Evolutionary conservation across 1,140 invertebrate genomes (phyloP).

Genomic region (Meloidogyne exigua): DNA sequence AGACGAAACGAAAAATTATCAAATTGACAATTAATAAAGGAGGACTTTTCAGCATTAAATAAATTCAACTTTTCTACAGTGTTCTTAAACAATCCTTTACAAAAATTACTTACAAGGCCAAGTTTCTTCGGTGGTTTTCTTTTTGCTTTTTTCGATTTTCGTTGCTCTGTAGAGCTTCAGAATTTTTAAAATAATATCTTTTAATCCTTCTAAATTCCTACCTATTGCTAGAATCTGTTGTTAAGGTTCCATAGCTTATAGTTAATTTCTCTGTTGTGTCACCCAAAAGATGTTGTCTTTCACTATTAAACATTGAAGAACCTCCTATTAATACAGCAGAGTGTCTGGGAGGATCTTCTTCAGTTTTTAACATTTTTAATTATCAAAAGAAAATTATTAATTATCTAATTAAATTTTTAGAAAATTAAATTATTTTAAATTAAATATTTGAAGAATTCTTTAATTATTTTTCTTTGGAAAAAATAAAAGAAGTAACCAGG

Average conservation of each 20-base stretch:
- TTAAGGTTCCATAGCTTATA: conserved; percentile 9
- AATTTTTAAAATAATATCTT: not conserved
- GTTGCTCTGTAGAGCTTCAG: not conserved
- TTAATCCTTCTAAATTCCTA: not conserved
- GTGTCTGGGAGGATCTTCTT: not conserved
- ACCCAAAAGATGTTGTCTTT: not conserved
- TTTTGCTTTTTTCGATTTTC: conserved; percentile 9
- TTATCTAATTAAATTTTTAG: too few species aligned
- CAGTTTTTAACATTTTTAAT: not conserved
- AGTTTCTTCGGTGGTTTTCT: not conserved
- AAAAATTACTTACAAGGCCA: conserved; percentile 15
- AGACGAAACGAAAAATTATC: not conserved
- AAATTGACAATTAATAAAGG: not conserved
- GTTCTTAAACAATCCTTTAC: not conserved
- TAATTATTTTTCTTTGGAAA: too few species aligned
- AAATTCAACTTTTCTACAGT: not conserved
- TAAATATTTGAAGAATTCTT: too few species aligned
- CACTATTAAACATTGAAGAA: conserved; percentile 7
- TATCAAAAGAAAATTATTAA: not conserved
- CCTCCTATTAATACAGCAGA: not conserved
- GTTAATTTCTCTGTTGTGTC: conserved; percentile 9
- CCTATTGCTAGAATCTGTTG: not conserved
- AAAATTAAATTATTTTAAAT: too few species aligned
- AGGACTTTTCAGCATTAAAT: not conserved
- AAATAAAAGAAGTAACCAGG: too few species aligned